Conservation (phyloP, 2,888 invertebrate species). For the Nephrotoma appendiculata region DNA sequence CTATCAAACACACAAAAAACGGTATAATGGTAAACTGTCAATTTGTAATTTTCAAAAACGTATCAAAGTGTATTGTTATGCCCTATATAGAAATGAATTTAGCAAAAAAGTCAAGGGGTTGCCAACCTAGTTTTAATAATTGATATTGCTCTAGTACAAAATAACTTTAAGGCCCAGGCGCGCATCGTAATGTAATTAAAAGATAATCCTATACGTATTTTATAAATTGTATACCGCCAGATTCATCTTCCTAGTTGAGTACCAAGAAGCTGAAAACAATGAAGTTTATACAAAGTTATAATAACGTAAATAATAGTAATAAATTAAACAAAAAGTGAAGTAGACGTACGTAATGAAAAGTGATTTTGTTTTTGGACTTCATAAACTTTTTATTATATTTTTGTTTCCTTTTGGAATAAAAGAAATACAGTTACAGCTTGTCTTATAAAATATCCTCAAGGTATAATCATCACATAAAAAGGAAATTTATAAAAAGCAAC, state of each 20-base stretch:
- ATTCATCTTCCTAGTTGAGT: neutral
- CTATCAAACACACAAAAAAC: neutral
- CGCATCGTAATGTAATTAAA: too few relatives aligned
- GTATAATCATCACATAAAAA: neutral
- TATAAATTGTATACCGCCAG: too few relatives aligned
- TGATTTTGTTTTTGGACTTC: neutral
- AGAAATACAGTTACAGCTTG: neutral
- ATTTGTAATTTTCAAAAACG: neutral
- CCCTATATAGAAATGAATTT: neutral
- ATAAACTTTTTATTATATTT: neutral
- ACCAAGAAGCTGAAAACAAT: neutral
- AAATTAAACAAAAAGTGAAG: neutral
- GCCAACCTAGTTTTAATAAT: neutral
- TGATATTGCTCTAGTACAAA: too few relatives aligned
- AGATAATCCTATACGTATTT: too few relatives aligned
- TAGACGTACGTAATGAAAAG: neutral
- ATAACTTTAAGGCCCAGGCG: too few relatives aligned
- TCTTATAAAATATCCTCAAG: neutral
- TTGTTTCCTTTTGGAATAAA: neutral
- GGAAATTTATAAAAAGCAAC: neutral
- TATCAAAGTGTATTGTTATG: neutral
- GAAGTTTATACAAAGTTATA: neutral
- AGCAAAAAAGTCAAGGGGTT: neutral
- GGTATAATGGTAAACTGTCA: neutral
- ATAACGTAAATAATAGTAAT: neutral